Conservation (phyloP, 2,888 invertebrate species). For the Agrotis clavis region DNA sequence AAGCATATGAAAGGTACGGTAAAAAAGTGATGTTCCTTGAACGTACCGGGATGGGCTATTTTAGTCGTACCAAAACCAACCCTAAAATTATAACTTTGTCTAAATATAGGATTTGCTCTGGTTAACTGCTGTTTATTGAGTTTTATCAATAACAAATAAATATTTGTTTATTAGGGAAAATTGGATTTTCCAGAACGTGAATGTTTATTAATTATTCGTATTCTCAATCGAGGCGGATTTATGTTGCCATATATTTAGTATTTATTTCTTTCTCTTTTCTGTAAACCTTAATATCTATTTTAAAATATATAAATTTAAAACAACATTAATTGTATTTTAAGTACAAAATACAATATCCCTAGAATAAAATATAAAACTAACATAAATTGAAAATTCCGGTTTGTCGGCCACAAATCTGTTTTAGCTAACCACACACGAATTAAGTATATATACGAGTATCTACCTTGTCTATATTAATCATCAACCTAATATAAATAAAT, state of each 20-base stretch:
- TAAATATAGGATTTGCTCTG: constrained; percentile 12
- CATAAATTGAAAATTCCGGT: constrained; percentile 21
- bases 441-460: no score
- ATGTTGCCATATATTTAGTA: no score
- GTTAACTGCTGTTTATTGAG: not conserved
- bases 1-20: constrained; percentile 42
- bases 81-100: constrained; percentile 37
- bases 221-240: no score
- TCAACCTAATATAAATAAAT: constrained; percentile 10
- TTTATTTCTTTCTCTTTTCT: no score
- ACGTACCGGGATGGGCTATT: constrained; percentile 45
- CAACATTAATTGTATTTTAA: no score
- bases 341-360: no score
- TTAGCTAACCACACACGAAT: constrained; percentile 1
- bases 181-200: not conserved
- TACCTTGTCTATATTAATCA: not conserved
- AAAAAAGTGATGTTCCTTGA: constrained; percentile 38
- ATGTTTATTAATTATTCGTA: no score
- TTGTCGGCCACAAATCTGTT: not conserved
- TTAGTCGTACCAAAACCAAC: constrained; percentile 23
- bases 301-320: no score
- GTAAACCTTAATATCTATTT: no score
- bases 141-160: not conserved
- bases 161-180: not conserved
- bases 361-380: constrained; percentile 14